Conservation (phyloP, 2,113 vertebrate genomes). For the Motacilla tschutschensis region DNA sequence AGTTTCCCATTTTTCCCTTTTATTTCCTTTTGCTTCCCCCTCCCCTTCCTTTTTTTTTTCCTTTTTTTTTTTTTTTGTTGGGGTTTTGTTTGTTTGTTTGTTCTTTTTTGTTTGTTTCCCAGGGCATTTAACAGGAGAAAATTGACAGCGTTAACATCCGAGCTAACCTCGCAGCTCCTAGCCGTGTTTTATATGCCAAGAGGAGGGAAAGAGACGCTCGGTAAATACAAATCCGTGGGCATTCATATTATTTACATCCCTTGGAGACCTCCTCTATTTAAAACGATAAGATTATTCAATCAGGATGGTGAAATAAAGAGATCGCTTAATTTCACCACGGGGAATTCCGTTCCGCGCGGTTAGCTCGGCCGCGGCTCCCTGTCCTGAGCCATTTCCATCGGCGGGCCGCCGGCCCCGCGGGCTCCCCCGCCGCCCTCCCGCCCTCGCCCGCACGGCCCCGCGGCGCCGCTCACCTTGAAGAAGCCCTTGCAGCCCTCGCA, state of each 20-base stretch:
- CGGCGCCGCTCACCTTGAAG: constrained; percentile 78
- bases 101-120: no score
- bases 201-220: constrained; percentile 77
- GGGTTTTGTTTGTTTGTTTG: no score
- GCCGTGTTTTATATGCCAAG: constrained; percentile 82
- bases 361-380: constrained; percentile 79
- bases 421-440: not conserved
- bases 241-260: constrained; percentile 91
- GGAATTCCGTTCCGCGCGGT: constrained; percentile 85
- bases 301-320: constrained; percentile 84
- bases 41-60: accelerated
- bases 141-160: constrained; percentile 74
- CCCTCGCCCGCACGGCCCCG: not conserved
- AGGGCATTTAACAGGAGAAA: constrained; percentile 72
- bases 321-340: constrained; percentile 85
- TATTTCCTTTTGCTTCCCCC: not conserved
- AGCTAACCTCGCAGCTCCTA: constrained; percentile 74
- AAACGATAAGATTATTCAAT: constrained; percentile 86
- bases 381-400: constrained; percentile 82
- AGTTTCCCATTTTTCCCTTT: not conserved
- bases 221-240: constrained; percentile 94
- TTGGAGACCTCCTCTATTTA: constrained; percentile 82
- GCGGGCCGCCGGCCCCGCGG: constrained; percentile 59
- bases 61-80: not conserved
- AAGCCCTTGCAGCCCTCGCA: constrained; percentile 97